Percentiles rank a stretch among this genome's conserved stretches.
Evolutionary conservation across 2,113 vertebrate species (phyloP).

Genomic region (Leptodactylus fuscus): DNA sequence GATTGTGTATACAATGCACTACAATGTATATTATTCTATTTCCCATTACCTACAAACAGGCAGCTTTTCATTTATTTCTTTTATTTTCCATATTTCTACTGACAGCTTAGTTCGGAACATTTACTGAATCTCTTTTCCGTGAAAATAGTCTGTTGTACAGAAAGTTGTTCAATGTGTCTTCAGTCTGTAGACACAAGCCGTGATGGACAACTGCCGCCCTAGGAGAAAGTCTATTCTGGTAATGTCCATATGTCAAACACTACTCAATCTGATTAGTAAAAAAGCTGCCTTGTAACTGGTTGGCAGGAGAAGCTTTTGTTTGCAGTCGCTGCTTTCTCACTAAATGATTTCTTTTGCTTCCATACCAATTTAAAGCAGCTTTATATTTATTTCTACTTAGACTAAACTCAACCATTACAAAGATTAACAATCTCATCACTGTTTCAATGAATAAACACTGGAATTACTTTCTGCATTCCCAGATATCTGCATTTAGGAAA

Average conservation of each 20-base stretch:
- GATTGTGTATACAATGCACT: background rate
- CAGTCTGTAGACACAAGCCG: conserved; percentile 11
- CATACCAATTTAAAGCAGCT: conserved; percentile 20
- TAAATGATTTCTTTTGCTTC: conserved; percentile 20
- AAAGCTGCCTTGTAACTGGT: conserved; percentile 20
- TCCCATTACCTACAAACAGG: background rate
- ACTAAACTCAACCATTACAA: background rate
- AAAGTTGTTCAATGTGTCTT: conserved; percentile 8
- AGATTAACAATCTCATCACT: background rate
- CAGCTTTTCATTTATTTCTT: background rate
- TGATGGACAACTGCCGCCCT: conserved; percentile 45
- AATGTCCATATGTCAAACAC: conserved; percentile 50
- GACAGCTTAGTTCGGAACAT: conserved; percentile 36
- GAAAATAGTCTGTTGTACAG: conserved; percentile 1
- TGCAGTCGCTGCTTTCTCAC: background rate
- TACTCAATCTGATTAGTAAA: conserved; percentile 49
- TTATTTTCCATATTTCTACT: background rate
- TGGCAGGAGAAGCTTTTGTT: conserved; percentile 30
- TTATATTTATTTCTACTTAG: conserved; percentile 16
- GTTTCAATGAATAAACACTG: background rate
- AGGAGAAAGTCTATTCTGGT: conserved; percentile 52
- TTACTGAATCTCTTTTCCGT: conserved; percentile 31
- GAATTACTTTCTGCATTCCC: background rate
- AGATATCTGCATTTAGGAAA: background rate
- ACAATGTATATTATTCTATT: background rate